Base-by-base conservation (phyloP, 2,888 invertebrate species). In the Craniophora ligustri region DNA sequence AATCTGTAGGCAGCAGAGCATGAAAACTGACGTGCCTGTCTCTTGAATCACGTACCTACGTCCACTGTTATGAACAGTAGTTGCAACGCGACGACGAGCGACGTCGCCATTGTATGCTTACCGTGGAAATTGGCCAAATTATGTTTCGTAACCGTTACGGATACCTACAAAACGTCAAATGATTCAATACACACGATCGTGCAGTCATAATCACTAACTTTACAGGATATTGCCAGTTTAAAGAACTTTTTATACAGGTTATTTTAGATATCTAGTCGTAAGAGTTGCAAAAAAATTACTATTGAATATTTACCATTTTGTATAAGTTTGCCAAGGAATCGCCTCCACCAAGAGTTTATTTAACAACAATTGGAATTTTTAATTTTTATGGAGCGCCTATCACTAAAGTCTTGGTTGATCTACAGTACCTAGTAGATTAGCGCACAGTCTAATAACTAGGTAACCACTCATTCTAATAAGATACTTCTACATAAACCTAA, bases 111-210 rank as follows among this genome's bases (percentile, higher is more conserved):
- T 82, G 84, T 86, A 46, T 77, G 63, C 58, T 59, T 51, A 79
- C 79, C 79, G 80, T 82, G 85, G 74, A 87, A 87, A 86, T 84
- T 78, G 78, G 45, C 49, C 69, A 72, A 74, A 80, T 81, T 78
- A 71, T 67, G 74, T 86, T 80, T 82, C 76, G 79, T 85, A 85
- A 86, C 78, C 70, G 77, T 76, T 78, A 75, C 78, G 82, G 83
- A 82, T 80, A 75, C 59, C 46, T 50, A 69, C 36, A 49, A 62
- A 67, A 58, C 48, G 42, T 61, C 21, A 31, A 55, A 39, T 40
- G 50, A 50, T 68, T 63, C 60, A 63, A 66, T 58, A 54, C 46
- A 50, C 38, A 36, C 21, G 23, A 53, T 56, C 21, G 28, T 46
- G 35, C 36, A 23, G 31, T 18, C 40, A 39, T 50, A 48, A 45